Conservation (phyloP, 2,113 vertebrate species). For the Myotis yumanensis region DNA sequence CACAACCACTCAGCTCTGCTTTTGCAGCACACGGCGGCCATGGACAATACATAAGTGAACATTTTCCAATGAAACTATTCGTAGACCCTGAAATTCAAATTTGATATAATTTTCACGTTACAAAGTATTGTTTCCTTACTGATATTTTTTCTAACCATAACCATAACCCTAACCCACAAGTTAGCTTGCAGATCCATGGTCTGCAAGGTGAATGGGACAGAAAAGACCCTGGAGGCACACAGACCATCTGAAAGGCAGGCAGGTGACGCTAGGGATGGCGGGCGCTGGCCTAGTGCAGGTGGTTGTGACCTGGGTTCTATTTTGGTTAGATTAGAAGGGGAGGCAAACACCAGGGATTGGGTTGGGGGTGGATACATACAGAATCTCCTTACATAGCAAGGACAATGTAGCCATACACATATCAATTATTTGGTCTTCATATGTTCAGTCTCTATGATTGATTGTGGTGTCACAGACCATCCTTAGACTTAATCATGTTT, state of each 20-base stretch:
- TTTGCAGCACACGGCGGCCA: fast-evolving
- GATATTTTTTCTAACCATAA: not conserved
- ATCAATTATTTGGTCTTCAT: not conserved
- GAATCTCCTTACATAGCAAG: not conserved
- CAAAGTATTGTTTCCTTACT: not conserved
- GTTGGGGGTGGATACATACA: not conserved
- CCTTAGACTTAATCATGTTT: not conserved
- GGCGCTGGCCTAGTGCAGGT: not conserved
- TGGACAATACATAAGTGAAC: not conserved
- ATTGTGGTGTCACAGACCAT: not conserved
- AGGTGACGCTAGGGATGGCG: not conserved
- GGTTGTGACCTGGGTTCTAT: not conserved
- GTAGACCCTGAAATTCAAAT: not conserved
- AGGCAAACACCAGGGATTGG: not conserved
- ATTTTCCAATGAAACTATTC: not conserved
- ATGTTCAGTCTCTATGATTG: not conserved
- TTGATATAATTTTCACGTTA: not conserved
- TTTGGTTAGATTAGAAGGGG: not conserved
- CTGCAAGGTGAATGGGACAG: not conserved
- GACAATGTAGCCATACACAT: not conserved
- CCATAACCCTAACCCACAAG: not conserved
- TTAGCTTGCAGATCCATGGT: not conserved
- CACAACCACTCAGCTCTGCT: not conserved
- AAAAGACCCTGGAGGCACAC: not conserved
- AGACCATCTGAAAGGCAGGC: not conserved